Base-by-base conservation (phyloP, 2,888 invertebrate species). In the Archaeoteleia sp. region DNA sequence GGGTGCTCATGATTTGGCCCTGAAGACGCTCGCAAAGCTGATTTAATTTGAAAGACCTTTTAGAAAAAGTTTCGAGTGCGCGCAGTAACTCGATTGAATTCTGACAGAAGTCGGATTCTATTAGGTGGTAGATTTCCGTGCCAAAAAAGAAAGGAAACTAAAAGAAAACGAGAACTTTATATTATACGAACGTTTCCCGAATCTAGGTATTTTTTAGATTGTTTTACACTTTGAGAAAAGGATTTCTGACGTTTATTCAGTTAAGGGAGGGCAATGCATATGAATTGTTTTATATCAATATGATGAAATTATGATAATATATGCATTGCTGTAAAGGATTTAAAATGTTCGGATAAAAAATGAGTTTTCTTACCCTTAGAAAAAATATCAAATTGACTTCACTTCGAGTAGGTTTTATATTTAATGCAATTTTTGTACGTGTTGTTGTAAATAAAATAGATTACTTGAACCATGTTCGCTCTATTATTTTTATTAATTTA, bases 51-150 rank as follows among this genome's bases (percentile, higher is more conserved):
- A 43, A 43, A 30, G 43, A 20, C 27, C 32, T 46, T 46, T 46
- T 43, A 43, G 32, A 35, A 25, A 48, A 48, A 48, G 34, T 46
- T 46, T 46, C 12, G 34, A 34, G 49, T 27, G 14, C 29, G 25
- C 49, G 37, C 17, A 14, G 29, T 49, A 49, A 37, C 32, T 37
- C 27, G 25, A 37, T 49, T 49, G 37, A 27, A 49, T 49, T 49
- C 32, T 37, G 10, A 9, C 49, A 35, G 17, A 34, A 48, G 48
- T 25, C 17, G 48, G 25, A 48, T 48, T 23, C 48, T 48, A 25
- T 48, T 35, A 35, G 35, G 35, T 23, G 35, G 34, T 48, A 48
- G 9, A 48, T 48, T 25, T 34, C 25, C 23, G 25, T 23, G 9
- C 15, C 25, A 13, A 34, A 8, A 30, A 34, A 46, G 34, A 35